Percentiles rank a stretch among this genome's conserved stretches.
These are phyloP conservation scores for Drosophila saltans DNA, from an alignment of 1,140 invertebrate species.

Conservation along the genomic window DNA sequence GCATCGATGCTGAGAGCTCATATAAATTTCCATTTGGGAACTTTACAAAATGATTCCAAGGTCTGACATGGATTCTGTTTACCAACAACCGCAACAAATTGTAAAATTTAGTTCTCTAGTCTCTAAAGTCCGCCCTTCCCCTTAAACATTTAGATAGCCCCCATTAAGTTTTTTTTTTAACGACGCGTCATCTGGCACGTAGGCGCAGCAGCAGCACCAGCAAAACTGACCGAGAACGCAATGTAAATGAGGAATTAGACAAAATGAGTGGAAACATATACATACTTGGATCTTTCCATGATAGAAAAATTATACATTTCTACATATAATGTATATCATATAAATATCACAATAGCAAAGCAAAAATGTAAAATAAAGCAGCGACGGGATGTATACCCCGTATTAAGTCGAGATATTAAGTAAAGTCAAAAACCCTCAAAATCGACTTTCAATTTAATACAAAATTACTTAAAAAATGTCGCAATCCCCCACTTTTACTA, in stretches of 20 bases:
- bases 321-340: not conserved
- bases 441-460: no score
- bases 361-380: no score
- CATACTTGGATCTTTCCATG: not conserved
- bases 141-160: not conserved
- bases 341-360: not conserved
- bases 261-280: not conserved
- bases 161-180: conserved; percentile 27
- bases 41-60: conserved; percentile 3
- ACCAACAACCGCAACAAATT: conserved; percentile 33
- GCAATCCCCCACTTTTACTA: no score
- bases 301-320: not conserved
- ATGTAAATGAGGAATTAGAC: conserved; percentile 29
- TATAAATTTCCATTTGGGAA: conserved; percentile 53
- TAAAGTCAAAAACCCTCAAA: no score
- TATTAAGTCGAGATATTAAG: no score
- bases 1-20: conserved; percentile 26
- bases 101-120: conserved; percentile 41
- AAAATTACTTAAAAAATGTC: no score
- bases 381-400: no score
- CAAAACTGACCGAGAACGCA: conserved; percentile 32
- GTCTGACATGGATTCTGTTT: conserved; percentile 14
- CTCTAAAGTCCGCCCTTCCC: not conserved
- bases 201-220: conserved; percentile 32
- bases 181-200: conserved; percentile 65